A percentile compares a stretch with the other conserved stretches of the same genome.
phyloP scores from a whole-genome alignment of 2,888 invertebrate species.

The Himalopsyche tibetana region DNA sequence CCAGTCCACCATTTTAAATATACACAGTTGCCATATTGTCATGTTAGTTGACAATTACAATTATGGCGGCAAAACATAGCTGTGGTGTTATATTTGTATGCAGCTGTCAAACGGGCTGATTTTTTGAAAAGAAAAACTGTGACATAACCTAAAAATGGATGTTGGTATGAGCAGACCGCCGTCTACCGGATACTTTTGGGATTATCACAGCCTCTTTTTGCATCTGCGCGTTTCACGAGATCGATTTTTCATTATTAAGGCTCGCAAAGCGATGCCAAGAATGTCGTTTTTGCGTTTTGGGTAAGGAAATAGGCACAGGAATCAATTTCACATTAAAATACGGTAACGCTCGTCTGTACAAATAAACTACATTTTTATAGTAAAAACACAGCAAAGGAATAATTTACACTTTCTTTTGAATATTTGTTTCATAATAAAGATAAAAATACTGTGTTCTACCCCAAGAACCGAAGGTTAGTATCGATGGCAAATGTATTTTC shows the following conservation, averaged over 20 bases:
- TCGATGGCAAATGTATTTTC: too few species aligned
- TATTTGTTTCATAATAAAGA: too few species aligned
- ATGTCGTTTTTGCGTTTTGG: background rate
- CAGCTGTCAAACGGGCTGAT: slow-evolving; percentile 42
- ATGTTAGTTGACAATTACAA: slow-evolving; percentile 5
- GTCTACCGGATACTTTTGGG: slow-evolving; percentile 16
- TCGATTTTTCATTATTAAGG: slow-evolving; percentile 42
- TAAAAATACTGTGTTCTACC: too few species aligned
- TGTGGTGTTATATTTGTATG: slow-evolving; percentile 10
- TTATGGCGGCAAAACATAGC: slow-evolving; percentile 24
- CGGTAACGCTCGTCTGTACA: too few species aligned
- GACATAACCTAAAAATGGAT: slow-evolving; percentile 57
- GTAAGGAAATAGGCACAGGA: background rate
- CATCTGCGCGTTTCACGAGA: slow-evolving; percentile 32
- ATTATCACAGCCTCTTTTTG: slow-evolving; percentile 29
- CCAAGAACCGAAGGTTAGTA: too few species aligned
- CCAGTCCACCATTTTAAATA: slow-evolving; percentile 32
- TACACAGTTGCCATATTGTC: slow-evolving; percentile 31
- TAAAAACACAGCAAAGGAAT: too few species aligned
- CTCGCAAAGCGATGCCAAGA: background rate
- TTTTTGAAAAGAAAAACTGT: slow-evolving; percentile 48
- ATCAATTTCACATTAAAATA: background rate
- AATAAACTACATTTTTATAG: too few species aligned
- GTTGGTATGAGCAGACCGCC: slow-evolving; percentile 47
- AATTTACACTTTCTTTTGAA: too few species aligned